Conservation (phyloP, 2,888 invertebrate species). For the Ommatoiulus sabulosus region DNA sequence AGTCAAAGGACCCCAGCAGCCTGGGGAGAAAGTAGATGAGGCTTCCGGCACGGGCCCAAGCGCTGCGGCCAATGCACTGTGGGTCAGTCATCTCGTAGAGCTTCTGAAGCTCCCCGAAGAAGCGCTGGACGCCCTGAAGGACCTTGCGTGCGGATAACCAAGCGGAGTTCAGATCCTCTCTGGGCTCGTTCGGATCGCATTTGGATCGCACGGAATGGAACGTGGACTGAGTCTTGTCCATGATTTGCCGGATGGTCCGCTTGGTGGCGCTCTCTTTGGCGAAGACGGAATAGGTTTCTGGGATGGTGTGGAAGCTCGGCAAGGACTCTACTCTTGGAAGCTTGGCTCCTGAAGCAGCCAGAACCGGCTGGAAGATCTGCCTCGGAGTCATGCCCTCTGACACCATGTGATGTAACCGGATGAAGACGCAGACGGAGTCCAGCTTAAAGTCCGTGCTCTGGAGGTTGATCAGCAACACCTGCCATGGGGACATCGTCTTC, state of each 20-base stretch:
- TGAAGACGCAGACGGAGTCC: not conserved
- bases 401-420: conserved; percentile 39
- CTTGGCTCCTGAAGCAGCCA: not conserved
- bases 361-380: not conserved
- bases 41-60: conserved; percentile 30
- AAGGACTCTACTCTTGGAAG: not conserved
- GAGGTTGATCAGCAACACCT: not conserved
- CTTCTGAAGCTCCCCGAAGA: conserved; percentile 42
- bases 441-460: conserved; percentile 6
- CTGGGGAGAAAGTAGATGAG: not conserved
- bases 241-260: not conserved
- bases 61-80: conserved; percentile 10
- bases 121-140: not conserved
- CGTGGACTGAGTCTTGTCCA: not conserved
- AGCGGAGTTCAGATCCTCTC: not conserved
- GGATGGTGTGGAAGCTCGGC: not conserved
- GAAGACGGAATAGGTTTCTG: conserved; percentile 8
- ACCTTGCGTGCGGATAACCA: not conserved
- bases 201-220: not conserved
- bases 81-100: conserved; percentile 38
- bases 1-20: not conserved
- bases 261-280: conserved; percentile 21
- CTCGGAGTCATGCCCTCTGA: conserved; percentile 13
- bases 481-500: conserved; percentile 5
- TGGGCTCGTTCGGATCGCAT: conserved; percentile 26